Base-by-base conservation (phyloP, 2,113 vertebrate species). In the Antechinus stuartii region DNA sequence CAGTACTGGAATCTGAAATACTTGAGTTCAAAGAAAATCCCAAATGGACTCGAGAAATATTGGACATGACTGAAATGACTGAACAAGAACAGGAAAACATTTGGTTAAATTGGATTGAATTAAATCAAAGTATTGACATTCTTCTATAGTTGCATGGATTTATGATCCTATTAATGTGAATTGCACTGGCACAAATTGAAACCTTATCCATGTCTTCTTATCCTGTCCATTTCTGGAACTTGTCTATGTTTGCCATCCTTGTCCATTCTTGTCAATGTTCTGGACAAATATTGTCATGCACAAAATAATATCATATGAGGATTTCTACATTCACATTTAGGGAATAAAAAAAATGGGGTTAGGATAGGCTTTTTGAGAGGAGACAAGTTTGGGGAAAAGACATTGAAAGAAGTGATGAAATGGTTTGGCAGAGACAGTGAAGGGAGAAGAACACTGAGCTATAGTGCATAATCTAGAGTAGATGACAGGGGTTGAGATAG, bases 281-380 rank as follows among this genome's bases (percentile, higher is more conserved):
- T 84, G 35, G 35, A 76, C 68, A 76, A 76, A 10, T 84, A 42
- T 19, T 84, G 16, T 42, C 68, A 84, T 84, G 68, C 68, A 84
- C 19, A 42, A 84, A 84, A 84, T n/a, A 76, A n/a, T 42, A 42
- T 42, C 68, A 84, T 42, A 42, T 76, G 68, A 14, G 14, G 68
- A 42, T 84, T n/a, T 42, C 61, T 76, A 76, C 76, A 97, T 95
- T 52, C 23, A 84, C 12, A 47, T 11, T n/a, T 91, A 93, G 56
- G 93, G n/a, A 94, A 90, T 92, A 53, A 61, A 94, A 94, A 89
- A 89, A 89, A 93, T 89, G 1, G 90, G 92, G 50, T 93, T 93
- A 90, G 89, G 90, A 90, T 95, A 92, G 93, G 25, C 35, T 92
- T 96, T 95, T 55, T 94, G 95, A 53, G n/a, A 46, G 91, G 92